Base-by-base conservation (phyloP, 2,888 invertebrate species). In the Caenorhabditis zanzibari region DNA sequence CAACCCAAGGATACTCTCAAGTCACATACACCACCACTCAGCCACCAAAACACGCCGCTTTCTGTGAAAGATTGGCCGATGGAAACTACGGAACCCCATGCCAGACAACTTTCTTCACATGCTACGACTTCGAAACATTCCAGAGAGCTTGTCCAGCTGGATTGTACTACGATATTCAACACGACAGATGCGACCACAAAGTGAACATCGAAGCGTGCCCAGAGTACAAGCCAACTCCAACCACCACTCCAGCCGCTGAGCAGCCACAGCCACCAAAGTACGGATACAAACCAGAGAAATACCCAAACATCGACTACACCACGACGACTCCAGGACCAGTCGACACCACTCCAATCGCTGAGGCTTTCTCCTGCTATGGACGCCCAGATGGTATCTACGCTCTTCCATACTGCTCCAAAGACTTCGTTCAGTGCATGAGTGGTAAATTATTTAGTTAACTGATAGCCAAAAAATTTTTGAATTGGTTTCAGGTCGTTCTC, bases 201-300 rank as follows among this genome's bases (percentile, higher is more conserved):
- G 83, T 87, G 5, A 66, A 85, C 16, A 82, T 90, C 9, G 75
- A 76, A 26, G 88, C 79, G 4, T 90, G 90, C 49, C 87, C 85
- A 44, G 89, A 38, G 24, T 66, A 71, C n/a, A 49, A 28, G n/a
- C 24, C 64, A 58, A 61, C 74, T 68, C 68, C 68, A 19, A 49
- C 82, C 41, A 79, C 85, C 6, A 54, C 61, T 35, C 59, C 71
- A 56, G 58, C 68, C n/a, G 19, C 44, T 12, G 58, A 49, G 26
- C 26, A 71, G 12, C 59, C 54, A 28, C 44, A 24, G 28, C 24
- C 66, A n/a, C 16, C 68, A 38, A 68, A 52, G 19, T 68, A 68
- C 10, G 63, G 63, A 41, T 63, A 63, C 54, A 54, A 38, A 22
- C 59, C 52, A 12, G 22, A 56, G 41, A 54, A 52, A 22, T 64